Base-by-base conservation (phyloP, 92 coral and sea anemone species). In the Porites cylindrica region DNA sequence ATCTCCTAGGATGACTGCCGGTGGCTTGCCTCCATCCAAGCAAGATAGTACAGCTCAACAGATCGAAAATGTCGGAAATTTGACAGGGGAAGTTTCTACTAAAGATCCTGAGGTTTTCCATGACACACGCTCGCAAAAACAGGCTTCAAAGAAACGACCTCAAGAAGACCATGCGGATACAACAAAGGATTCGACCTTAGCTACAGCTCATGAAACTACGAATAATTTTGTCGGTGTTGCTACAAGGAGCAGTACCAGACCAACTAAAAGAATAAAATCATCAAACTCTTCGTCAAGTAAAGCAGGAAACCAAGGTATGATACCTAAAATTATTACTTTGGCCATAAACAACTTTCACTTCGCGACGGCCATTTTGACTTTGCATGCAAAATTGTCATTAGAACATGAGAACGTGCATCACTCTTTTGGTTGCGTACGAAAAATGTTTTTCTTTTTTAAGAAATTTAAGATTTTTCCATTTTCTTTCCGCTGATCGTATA, bases 171-270 rank as follows among this genome's bases (percentile, higher is more conserved):
- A 89, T 91, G 98, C 94, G 91, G 96, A 91, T 86, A 86, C 93
- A 50, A 88, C 87, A 90, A 95, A 92, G 86, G 90, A 78, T 23
- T 86, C 93, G 16, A 17, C 82, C 79, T 78, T 85, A 66, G 85
- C 85, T 59, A 76, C 56, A 75, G 92, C 75, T 24, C 61, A 91
- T 52, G 97, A 95, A 59, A 92, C 89, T 83, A 81, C 93, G 74
- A 85, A 88, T 83, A 78, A 91, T 18, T 78, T 88, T 90, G 77
- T 91, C 75, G 93, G 99, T 59, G 98, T 95, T 24, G 90, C 98
- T 10, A 97, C 98, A 17, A 94, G 99, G 91, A 97, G 99, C 81
- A 97, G 96, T 86, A 70, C 98, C 51, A 97, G 99, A 88, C 99
- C 98, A 23, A 83, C 75, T 19, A 97, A 97, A 91, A 92, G 97